Evolutionary conservation across 2,888 invertebrate species (phyloP), one percentile per base, ranked within the genome.

Genomic region (Lamproptera curius): DNA sequence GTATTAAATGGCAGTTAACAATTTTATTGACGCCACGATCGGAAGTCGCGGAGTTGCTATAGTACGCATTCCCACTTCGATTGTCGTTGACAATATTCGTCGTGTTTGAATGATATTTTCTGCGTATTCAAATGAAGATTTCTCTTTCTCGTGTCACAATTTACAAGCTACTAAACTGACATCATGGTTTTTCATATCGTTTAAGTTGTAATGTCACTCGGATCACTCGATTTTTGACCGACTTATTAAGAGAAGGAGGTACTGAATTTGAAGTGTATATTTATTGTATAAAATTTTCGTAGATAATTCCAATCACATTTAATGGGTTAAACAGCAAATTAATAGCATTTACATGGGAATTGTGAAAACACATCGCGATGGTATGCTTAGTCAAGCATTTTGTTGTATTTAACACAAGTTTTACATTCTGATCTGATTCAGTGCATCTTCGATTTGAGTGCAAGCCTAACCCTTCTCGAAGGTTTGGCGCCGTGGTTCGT

Each of bases 401-500:
- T n/a, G n/a, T n/a, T n/a, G n/a, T n/a, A n/a, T n/a, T n/a, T n/a
- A n/a, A n/a, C n/a, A n/a, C n/a, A n/a, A n/a, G n/a, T n/a, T n/a
- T n/a, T n/a, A n/a, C n/a, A n/a, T n/a, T n/a, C n/a, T n/a, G n/a
- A n/a, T n/a, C n/a, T n/a, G n/a, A n/a, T n/a, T n/a, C n/a, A n/a
- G n/a, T n/a, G n/a, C n/a, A n/a, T n/a, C n/a, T n/a, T n/a, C n/a
- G n/a, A n/a, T n/a, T n/a, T n/a, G n/a, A n/a, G n/a, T n/a, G n/a
- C n/a, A n/a, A n/a, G n/a, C n/a, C 44, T 28, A 17, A 34, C 23
- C 33, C 36, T 43, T 33, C 33, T 42, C 26, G 35, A 57, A 20
- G 20, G 20, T 20, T n/a, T n/a, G n/a, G n/a, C n/a, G 20, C 20
- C 20, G 20, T 73, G 75, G 73, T 78, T 76, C 62, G 52, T 61